Evolutionary conservation across 1,140 invertebrate species (phyloP), one percentile per base, ranked within the genome.

Genomic region (Mactra quadrangularis): DNA sequence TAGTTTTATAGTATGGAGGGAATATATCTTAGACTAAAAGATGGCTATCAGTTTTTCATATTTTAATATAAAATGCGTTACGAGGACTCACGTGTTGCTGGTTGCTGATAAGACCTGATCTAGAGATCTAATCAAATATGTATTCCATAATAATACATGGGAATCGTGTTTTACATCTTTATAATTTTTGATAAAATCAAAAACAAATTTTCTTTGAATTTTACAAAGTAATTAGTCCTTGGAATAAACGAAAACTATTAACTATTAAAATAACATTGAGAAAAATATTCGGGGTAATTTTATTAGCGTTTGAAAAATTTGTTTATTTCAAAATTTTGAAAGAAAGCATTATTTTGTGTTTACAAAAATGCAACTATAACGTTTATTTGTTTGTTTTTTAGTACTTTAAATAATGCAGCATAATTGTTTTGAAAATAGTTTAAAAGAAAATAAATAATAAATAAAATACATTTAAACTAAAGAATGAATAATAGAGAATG

Each of bases 181-280:
- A 52, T 11, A 31, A 1, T 62, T 64, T 38, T 9, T 22, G 70
- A 72, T 72, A 72, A 72, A 47, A 72, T 72, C 70, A 29, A 38
- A 72, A 72, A n/a, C 41, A 72, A 72, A 57, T 25, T 64, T 66
- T 64, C 75, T 78, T 78, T 78, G 75, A 78, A 53, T 64, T 64
- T 55, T 25, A 45, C 27, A 15, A 31, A 60, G 53, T 41, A 66
- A 47, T 78, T 53, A 64, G 62, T 60, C 38, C 60, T 33, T 22
- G 4, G 45, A 29, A 66, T 60, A 60, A 66, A n/a, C n/a, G 55
- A 27, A 59, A 41, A 38, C 22, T 52, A n/a, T n/a, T n/a, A n/a
- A n/a, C 35, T 35, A 78, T 78, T 64, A 78, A 64, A 53, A 25
- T 53, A 66, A 45, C 47, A 25, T 64, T 64, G 41, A 41, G 47